A percentile compares a stretch with the other conserved stretches of the same genome.
Conservation (phyloP, 64 coral and sea anemone genomes). For the Stylophora pistillata region DNA sequence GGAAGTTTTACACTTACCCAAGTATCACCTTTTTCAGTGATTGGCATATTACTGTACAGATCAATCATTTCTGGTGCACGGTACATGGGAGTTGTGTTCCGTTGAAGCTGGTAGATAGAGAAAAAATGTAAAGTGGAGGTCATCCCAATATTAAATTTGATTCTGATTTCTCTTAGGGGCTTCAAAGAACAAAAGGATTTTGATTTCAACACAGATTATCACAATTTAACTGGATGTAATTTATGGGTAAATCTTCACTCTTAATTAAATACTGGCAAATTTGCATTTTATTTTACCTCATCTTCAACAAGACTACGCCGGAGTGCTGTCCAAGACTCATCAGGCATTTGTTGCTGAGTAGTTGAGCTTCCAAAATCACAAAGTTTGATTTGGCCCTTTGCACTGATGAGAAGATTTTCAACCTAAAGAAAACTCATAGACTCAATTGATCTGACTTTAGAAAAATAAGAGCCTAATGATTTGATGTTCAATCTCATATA, state of each 20-base stretch:
- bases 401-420: slow-evolving; percentile 86
- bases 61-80: slow-evolving; percentile 98
- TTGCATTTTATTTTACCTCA: slow-evolving; percentile 51
- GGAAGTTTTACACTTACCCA: slow-evolving; percentile 58
- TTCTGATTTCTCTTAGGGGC: too few species aligned
- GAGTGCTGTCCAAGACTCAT: slow-evolving; percentile 92
- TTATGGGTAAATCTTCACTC: background rate
- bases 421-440: slow-evolving; percentile 48
- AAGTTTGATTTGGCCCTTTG: slow-evolving; percentile 83
- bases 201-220: too few species aligned
- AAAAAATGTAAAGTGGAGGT: too few species aligned
- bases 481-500: too few species aligned
- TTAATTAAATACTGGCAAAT: background rate
- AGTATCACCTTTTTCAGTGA: slow-evolving; percentile 90
- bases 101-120: slow-evolving; percentile 39
- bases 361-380: slow-evolving; percentile 99
- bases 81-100: slow-evolving; percentile 99
- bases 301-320: slow-evolving; percentile 87
- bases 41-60: slow-evolving; percentile 92
- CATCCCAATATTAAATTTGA: too few species aligned
- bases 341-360: slow-evolving; percentile 57
- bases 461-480: too few species aligned
- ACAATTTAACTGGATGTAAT: background rate
- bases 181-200: too few species aligned
- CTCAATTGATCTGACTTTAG: too few species aligned